Percentiles rank a stretch among this genome's conserved stretches.
Conservation (phyloP, 2,888 invertebrate genomes). For the Punctoribates punctum region DNA sequence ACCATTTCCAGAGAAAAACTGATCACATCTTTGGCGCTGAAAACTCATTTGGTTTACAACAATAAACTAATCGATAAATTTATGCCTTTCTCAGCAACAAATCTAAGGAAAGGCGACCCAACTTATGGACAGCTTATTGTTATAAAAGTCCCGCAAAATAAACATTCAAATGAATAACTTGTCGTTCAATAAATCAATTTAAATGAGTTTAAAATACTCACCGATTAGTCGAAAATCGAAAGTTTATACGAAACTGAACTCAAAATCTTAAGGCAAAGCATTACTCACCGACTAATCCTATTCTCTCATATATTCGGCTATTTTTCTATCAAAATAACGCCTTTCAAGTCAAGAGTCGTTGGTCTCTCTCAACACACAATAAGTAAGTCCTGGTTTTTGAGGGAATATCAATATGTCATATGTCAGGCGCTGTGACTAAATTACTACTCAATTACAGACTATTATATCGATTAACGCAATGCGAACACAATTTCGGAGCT, state of each 20-base stretch:
- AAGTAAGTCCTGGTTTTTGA: slow-evolving; percentile 37
- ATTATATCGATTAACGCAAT: background rate
- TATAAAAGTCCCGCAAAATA: slow-evolving; percentile 7
- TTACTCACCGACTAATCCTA: slow-evolving; percentile 34
- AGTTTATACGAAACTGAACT: background rate
- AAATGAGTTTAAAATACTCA: background rate
- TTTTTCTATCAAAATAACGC: slow-evolving; percentile 35
- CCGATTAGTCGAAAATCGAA: background rate
- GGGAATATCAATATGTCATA: slow-evolving; percentile 36
- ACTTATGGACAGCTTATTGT: background rate
- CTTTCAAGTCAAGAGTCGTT: slow-evolving; percentile 5
- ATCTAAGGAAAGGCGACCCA: background rate
- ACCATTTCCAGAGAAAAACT: background rate
- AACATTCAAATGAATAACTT: background rate
- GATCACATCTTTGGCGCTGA: slow-evolving; percentile 10
- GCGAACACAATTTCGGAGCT: background rate
- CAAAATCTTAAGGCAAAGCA: slow-evolving; percentile 6
- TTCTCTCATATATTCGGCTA: slow-evolving; percentile 33
- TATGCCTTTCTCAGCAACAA: background rate
- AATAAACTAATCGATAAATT: slow-evolving; percentile 14
- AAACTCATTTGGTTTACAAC: slow-evolving; percentile 10
- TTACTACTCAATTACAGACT: background rate
- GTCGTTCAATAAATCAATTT: background rate
- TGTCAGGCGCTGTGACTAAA: slow-evolving; percentile 24
- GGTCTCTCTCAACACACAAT: slow-evolving; percentile 22